Evolutionary conservation across 2,113 vertebrate species (phyloP), one percentile per base, ranked within the genome.

Genomic region (Thalassoma bifasciatum): DNA sequence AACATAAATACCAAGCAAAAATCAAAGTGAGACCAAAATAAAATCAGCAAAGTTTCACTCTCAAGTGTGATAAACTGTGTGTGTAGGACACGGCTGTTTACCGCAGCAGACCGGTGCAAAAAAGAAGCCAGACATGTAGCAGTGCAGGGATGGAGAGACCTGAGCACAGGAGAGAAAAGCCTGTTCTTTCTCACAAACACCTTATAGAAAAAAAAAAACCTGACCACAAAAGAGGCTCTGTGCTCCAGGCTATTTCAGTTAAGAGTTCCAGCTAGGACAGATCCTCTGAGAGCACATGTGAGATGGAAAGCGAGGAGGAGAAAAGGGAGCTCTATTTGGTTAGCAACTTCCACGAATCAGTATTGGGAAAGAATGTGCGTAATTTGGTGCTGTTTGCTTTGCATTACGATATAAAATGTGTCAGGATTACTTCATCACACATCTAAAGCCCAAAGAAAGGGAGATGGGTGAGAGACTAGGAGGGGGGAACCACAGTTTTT

Each of bases 171-270:
- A 87, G 60, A 81, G 75, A 87, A 90, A 86, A 86, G 80, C 75
- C 83, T 84, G 90, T 82, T 90, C 79, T 91, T 85, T 91, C 85
- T 91, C 86, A 89, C 88, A 89, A 91, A 92, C 90, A 90, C 89
- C 89, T 92, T 89, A 66, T 76, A 72, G 30, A 21, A 34, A 40
- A 65, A 58, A n/a, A 68, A 84, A 78, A 78, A 17, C 60, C 62
- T 53, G 66, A 87, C 90, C 91, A 93, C 91, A 92, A 92, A 92
- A 91, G 89, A 85, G 75, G 38, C 83, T 88, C 87, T 92, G 89
- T 91, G 83, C 86, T 91, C 10, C 51, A 62, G 84, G 87, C 81
- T 69, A 84, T 83, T 92, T 85, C 81, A 84, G 75, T 70, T 78
- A 54, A 49, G 75, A 90, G 85, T 81, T 92, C 82, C 57, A 81